A percentile compares a stretch with the other conserved stretches of the same genome.
These are phyloP conservation scores for Drosophila yooni DNA, from an alignment of 2,888 invertebrate species.

Conservation along the genomic window DNA sequence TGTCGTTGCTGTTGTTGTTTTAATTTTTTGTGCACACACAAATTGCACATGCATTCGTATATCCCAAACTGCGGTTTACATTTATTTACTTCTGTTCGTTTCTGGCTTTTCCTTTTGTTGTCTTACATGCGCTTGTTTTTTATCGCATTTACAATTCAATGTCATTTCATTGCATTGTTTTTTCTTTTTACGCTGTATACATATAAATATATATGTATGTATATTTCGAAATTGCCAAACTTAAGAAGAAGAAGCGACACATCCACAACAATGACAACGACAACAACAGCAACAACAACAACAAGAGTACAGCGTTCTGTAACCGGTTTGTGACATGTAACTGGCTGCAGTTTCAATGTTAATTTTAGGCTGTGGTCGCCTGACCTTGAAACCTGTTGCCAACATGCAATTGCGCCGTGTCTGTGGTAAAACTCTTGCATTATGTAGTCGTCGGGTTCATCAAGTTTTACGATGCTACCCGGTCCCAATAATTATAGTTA, in stretches of 20 bases:
- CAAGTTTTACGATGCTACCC: slow-evolving; percentile 57
- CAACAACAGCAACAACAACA: not conserved
- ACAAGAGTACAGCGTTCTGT: slow-evolving; percentile 10
- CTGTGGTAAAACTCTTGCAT: slow-evolving; percentile 48
- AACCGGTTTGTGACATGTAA: slow-evolving; percentile 58
- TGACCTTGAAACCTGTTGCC: slow-evolving; percentile 60
- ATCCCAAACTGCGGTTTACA: slow-evolving; percentile 36
- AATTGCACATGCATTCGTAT: slow-evolving; percentile 54
- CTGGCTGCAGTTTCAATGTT: slow-evolving; percentile 51
- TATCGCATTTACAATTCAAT: slow-evolving; percentile 72
- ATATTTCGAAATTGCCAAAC: slow-evolving; percentile 51
- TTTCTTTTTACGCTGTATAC: slow-evolving; percentile 14
- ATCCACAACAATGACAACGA: not conserved
- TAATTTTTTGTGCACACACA: slow-evolving; percentile 32
- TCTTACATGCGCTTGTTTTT: slow-evolving; percentile 37
- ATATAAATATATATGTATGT: not conserved
- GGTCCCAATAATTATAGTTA: slow-evolving; percentile 52
- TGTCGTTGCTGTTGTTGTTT: slow-evolving; percentile 13
- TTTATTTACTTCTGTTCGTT: slow-evolving; percentile 34
- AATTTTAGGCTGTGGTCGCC: slow-evolving; percentile 45
- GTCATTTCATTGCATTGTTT: slow-evolving; percentile 58
- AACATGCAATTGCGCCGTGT: slow-evolving; percentile 33
- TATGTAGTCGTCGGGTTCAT: slow-evolving; percentile 52
- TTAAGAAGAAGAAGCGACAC: slow-evolving; percentile 26
- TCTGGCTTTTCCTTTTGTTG: slow-evolving; percentile 4